Evolutionary conservation across 2,113 vertebrate genomes (phyloP).

Genomic region (Rhinoderma darwinii): DNA sequence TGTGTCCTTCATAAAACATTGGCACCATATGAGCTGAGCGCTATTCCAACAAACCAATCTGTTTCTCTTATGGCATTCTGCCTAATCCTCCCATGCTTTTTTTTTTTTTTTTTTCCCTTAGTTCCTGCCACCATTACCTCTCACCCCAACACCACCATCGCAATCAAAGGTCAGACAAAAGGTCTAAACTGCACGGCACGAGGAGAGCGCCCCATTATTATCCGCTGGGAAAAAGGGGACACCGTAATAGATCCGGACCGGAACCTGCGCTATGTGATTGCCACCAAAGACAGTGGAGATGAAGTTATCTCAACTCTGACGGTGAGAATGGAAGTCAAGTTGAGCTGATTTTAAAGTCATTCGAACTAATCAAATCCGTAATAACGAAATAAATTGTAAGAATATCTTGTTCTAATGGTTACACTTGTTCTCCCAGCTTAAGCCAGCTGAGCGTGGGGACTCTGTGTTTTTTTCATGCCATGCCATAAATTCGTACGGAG

Average conservation of each 20-base stretch:
- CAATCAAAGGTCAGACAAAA: constrained; percentile 95
- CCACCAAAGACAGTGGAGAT: constrained; percentile 92
- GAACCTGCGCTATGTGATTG: constrained; percentile 90
- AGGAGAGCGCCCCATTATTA: constrained; percentile 96
- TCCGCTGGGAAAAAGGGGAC: constrained; percentile 98
- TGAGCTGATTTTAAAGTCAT: not conserved
- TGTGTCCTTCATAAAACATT: not conserved
- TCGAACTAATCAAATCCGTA: not conserved
- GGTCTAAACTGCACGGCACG: constrained; percentile 96
- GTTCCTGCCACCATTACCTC: constrained; percentile 98
- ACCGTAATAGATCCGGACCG: constrained; percentile 95
- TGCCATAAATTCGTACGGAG: constrained; percentile 97
- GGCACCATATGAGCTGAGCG: not conserved
- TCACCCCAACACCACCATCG: constrained; percentile 97
- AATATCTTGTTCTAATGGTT: constrained; percentile 39
- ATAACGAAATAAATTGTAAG: not conserved
- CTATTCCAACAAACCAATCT: constrained; percentile 16
- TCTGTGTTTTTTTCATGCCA: constrained; percentile 99
- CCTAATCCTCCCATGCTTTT: not conserved
- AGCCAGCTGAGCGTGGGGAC: constrained; percentile 94
- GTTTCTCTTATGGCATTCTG: not conserved
- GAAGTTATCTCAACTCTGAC: constrained; percentile 96
- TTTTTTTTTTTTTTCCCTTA: constrained; percentile 61
- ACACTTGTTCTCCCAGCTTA: constrained; percentile 77
- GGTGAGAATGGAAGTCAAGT: constrained; percentile 71